Percentiles rank a stretch among this genome's conserved stretches.
These are phyloP conservation scores for Oscheius sp. DNA, from an alignment of 2,888 invertebrate genomes.

Conservation along the genomic window DNA sequence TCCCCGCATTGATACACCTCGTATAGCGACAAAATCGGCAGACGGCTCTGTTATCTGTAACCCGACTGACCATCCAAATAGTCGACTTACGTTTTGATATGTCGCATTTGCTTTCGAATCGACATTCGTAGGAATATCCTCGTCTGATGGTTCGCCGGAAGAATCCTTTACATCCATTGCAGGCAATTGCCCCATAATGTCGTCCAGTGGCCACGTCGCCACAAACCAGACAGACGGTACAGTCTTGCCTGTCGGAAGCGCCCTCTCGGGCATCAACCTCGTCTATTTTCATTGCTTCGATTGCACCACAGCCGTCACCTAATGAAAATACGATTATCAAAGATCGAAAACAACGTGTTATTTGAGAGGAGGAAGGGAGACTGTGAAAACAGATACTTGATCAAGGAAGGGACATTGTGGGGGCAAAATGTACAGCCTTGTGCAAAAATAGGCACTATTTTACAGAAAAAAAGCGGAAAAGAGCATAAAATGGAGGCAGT, in stretches of 20 bases:
- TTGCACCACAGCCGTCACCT: neutral
- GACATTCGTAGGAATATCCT: conserved; percentile 67
- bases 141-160: conserved; percentile 70
- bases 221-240: conserved; percentile 62
- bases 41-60: conserved; percentile 71
- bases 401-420: no score
- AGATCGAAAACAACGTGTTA: neutral
- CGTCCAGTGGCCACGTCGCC: conserved; percentile 69
- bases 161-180: conserved; percentile 71
- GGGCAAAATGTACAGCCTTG: no score
- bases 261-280: conserved; percentile 27
- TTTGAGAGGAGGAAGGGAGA: neutral
- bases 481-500: no score
- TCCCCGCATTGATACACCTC: conserved; percentile 69
- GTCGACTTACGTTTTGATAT: conserved; percentile 67
- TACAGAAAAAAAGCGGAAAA: no score
- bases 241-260: conserved; percentile 23
- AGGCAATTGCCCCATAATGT: conserved; percentile 67
- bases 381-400: no score
- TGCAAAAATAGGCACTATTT: no score
- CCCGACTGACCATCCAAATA: neutral
- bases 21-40: conserved; percentile 71
- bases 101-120: conserved; percentile 67
- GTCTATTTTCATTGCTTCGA: conserved; percentile 10
- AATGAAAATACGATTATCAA: neutral